Evolutionary conservation across 2,888 invertebrate genomes (phyloP).

Genomic region (Rhamphomyia laevipes): DNA sequence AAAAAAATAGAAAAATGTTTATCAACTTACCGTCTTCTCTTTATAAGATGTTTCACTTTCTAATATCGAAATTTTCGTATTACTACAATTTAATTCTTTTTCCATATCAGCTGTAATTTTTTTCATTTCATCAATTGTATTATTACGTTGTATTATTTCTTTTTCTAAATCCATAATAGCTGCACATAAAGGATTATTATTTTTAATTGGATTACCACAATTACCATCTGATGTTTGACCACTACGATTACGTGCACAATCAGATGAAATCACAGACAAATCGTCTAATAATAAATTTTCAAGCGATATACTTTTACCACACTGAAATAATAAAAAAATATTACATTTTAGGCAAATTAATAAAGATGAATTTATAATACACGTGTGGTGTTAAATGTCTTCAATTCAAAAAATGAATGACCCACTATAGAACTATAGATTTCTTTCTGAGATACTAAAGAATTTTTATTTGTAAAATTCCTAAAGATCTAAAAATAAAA

Average conservation of each 20-base stretch:
- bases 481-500: too few species aligned
- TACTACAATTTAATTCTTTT: background rate
- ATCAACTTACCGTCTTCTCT: constrained; percentile 1
- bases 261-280: background rate
- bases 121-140: background rate
- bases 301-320: background rate
- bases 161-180: constrained; percentile 4
- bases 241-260: background rate
- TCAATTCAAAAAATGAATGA: too few species aligned
- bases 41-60: background rate
- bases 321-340: constrained; percentile 4
- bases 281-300: background rate
- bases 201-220: background rate
- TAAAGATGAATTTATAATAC: too few species aligned
- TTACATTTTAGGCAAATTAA: background rate
- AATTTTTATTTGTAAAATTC: too few species aligned
- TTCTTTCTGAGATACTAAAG: too few species aligned
- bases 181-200: constrained; percentile 5
- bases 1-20: background rate
- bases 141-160: constrained; percentile 5
- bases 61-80: background rate
- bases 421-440: too few species aligned
- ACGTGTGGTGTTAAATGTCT: too few species aligned
- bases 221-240: background rate
- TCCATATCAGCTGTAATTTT: background rate